Conservation (phyloP, 2,113 vertebrate species). For the Strigops habroptila region DNA sequence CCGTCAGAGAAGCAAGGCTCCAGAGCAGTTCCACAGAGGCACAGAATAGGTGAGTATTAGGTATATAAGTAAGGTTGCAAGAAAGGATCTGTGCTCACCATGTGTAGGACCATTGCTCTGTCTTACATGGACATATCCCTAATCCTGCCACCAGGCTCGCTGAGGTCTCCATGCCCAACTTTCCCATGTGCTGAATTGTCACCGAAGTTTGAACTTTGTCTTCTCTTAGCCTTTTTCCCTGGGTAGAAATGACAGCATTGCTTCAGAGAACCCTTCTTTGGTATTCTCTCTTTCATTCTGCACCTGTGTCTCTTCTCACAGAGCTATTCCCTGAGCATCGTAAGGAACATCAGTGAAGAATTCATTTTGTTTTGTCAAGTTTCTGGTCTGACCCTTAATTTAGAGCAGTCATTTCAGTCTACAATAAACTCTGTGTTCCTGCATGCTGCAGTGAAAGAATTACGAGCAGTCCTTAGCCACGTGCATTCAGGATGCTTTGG, state of each 20-base stretch:
- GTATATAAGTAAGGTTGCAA: neutral
- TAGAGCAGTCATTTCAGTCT: conserved; percentile 23
- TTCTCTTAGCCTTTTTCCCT: neutral
- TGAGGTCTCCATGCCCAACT: neutral
- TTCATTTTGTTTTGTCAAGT: conserved; percentile 42
- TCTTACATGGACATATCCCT: neutral
- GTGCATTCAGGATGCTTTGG: conserved; percentile 47
- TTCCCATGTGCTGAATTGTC: neutral
- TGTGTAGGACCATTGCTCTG: neutral
- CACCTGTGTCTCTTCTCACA: conserved; percentile 43
- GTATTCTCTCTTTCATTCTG: neutral
- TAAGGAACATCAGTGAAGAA: conserved; percentile 17
- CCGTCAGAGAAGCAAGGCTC: neutral
- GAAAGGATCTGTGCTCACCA: neutral
- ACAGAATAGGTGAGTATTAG: neutral
- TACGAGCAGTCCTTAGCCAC: conserved; percentile 39
- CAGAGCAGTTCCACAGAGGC: neutral
- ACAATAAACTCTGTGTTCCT: conserved; percentile 52
- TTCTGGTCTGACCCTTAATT: conserved; percentile 44
- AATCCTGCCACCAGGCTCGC: neutral
- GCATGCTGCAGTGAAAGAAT: conserved; percentile 9
- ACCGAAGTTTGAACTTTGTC: neutral
- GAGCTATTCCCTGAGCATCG: conserved; percentile 18
- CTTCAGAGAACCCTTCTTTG: neutral
- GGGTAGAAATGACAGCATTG: neutral